These are phyloP conservation scores for Eremophila alpestris DNA, from an alignment of 2,797 vertebrate species.

Conservation along the genomic window DNA sequence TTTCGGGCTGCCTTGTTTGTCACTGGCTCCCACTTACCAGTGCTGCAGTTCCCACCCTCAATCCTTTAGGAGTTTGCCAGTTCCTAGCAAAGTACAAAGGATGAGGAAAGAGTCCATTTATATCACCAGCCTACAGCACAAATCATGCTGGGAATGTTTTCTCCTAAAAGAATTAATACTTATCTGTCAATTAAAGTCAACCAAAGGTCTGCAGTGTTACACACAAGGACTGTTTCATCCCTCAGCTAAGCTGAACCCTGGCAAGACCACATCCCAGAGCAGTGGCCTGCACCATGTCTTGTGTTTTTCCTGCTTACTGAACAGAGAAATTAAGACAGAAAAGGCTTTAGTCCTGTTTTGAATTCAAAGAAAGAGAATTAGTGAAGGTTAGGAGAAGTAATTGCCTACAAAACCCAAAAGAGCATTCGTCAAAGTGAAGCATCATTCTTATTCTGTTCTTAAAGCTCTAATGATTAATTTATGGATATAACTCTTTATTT, in stretches of 20 bases:
- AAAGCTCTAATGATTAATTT: not conserved
- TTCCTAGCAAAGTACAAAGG: not conserved
- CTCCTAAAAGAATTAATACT: not conserved
- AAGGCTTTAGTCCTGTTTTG: not conserved
- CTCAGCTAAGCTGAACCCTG: not conserved
- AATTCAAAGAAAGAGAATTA: not conserved
- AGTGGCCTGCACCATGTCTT: not conserved
- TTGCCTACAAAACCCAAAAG: not conserved
- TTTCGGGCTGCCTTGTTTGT: not conserved
- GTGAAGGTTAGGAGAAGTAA: not conserved
- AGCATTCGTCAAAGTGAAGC: not conserved
- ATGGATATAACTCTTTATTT: not conserved
- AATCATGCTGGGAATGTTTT: not conserved
- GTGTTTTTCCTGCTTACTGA: slow-evolving; percentile 5
- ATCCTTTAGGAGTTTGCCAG: not conserved
- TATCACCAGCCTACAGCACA: not conserved
- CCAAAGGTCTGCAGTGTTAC: not conserved
- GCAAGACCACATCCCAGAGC: not conserved
- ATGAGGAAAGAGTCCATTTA: not conserved
- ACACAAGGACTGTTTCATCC: not conserved
- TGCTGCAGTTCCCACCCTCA: not conserved
- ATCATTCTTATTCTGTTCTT: not conserved
- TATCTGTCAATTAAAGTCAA: not conserved
- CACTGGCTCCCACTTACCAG: not conserved
- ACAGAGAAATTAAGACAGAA: not conserved